Base-by-base conservation (phyloP, 2,888 invertebrate species). In the Morpho deidamia region DNA sequence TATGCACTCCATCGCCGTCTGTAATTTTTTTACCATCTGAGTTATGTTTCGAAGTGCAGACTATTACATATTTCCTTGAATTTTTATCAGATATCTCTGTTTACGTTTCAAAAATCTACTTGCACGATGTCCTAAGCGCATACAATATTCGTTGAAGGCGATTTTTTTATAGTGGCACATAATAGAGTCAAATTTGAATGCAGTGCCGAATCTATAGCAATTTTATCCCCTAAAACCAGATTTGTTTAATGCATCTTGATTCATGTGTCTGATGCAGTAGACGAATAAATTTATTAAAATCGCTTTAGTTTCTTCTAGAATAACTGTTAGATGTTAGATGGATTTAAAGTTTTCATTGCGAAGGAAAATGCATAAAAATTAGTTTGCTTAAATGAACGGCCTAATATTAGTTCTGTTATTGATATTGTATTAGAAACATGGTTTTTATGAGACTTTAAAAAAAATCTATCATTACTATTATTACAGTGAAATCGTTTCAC, bases 21-120 rank as follows among this genome's bases (percentile, higher is more conserved):
- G 77, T 84, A 86, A 88, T 88, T 88, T 85, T 72, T 86, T 84
- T 83, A 76, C 72, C 67, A 82, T 80, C 78, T 83, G 78, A 72
- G 69, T 74, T 74, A 82, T 83, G 83, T 85, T 84, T 84, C 85
- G 80, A 76, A 80, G 71, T 87, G 86, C 87, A 86, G 80, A 86
- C 81, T 78, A 71, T 78, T 76, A 81, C 73, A 70, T 80, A 84
- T 86, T 87, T 87, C 87, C 86, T 89, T 89, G 88, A 89, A 89
- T 89, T 88, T 89, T 83, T 79, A 89, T 84, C 72, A 81, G 80
- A 53, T 57, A 70, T 65, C 71, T 81, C 65, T 64, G 70, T 81
- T 78, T 81, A 70, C 64, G 76, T 79, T 75, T 74, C 64, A 67
- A 66, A 68, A 68, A 63, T 66, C 64, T 66, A 59, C 44, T 46